Evolutionary conservation across 2,888 invertebrate genomes (phyloP), one percentile per base, ranked within the genome.

Genomic region (Brachynemurus nebulosus): DNA sequence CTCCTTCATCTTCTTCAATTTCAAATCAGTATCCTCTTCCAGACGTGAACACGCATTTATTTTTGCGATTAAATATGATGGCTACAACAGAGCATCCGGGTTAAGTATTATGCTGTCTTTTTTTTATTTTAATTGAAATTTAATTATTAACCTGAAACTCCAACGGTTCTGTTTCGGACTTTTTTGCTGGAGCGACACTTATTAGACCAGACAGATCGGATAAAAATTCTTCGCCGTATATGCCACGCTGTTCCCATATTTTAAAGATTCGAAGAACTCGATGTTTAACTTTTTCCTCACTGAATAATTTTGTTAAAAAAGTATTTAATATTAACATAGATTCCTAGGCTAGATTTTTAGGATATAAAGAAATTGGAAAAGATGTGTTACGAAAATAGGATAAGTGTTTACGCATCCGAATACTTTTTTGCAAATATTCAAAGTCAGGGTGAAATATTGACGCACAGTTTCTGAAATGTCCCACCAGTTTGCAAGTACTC

Each of bases 181-280:
- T 76, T 52, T 78, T 78, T 42, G 76, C 74, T 40, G 84, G 80
- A 39, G 80, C 79, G 16, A 83, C 83, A 54, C 81, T 86, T 23
- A 95, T 72, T 44, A 92, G 67, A 4, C 86, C 88, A 34, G 82
- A 80, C 19, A 95, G 67, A 66, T 93, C 92, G 11, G 85, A 76
- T 19, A 95, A 73, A 59, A 90, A 93, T 57, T 88, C 86, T 55
- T 86, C 84, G 62, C 85, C 86, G 61, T 92, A 96, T 14, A 95
- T 83, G 37, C 78, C 81, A 52, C 95, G 73, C 59, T 96, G 90
- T 61, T 89, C 88, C 96, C 96, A 96, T 53, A 96, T 95, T 61
- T 86, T 88, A 59, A 96, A 90, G 55, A 96, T 91, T 47, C 95
- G 71, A 43, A 85, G 67, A 43, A 95, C 84, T 60, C 88, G 85